Evolutionary conservation across 2,113 vertebrate genomes (phyloP), one percentile per base, ranked within the genome.

Genomic region (Thomomys bottae): DNA sequence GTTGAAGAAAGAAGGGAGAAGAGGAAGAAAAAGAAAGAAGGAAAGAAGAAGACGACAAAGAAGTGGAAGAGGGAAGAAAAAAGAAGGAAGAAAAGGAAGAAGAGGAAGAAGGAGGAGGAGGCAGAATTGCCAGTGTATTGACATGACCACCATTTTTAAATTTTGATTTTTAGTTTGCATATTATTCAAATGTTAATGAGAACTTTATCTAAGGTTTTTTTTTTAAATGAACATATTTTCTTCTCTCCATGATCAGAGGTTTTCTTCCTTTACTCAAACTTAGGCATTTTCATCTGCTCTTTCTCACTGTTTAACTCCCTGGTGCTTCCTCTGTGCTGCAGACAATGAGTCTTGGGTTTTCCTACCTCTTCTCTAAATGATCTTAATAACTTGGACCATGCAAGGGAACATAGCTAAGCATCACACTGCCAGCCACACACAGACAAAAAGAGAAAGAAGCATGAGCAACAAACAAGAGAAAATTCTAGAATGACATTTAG

Each of bases 161-260:
- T 76, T 88, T 68, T n/a, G 40, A 21, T 81, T 63, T 54, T 40
- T 15, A 64, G 66, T 32, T n/a, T 73, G 4, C 3, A 0, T 30
- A 75, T 77, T 91, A 85, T 26, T 23, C 14, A 90, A 92, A 71
- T 61, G 6, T 76, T 71, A 18, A n/a, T 61, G 21, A 88, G n/a
- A 5, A 21, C 2, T 85, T 93, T 85, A 66, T 10, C 11, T 66
- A 28, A 54, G 1, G n/a, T 92, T 93, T 93, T 82, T 92, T 93
- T 93, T 82, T 87, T 82, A 28, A 91, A 18, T 73, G 28, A 64
- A 6, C 72, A 0, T 76, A 24, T 79, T 73, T 82, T 83, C 40
- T 92, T 86, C 23, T 80, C 26, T 6, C 49, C 14, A 20, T 84
- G 3, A 14, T 64, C 15, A 45, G 34, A 87, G 67, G 2, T 57